Base-by-base conservation (phyloP, 2,888 invertebrate species). In the Calliscelio sp. region DNA sequence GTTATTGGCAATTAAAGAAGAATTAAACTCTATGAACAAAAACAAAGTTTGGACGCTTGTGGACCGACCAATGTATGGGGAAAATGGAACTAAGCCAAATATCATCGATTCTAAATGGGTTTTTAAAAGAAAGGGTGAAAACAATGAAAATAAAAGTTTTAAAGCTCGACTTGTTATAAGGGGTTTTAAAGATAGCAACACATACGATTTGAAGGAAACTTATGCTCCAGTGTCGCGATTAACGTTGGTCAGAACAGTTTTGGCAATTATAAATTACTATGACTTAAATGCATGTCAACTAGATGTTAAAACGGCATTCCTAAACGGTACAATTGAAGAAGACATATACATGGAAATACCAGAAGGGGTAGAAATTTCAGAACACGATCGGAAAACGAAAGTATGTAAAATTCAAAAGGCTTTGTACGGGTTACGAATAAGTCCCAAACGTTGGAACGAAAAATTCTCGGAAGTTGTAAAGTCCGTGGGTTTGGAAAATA, bases 401-500 rank as follows among this genome's bases (percentile, higher is more conserved):
- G 44, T 63, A 28, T 65, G 46, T 16, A 65, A 65, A 24, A 6
- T 65, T 8, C 25, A 20, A 46, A 65, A 65, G 46, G 0, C 61
- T 11, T 10, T 63, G 5, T 63, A 63, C 14, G 61, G 61, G 0
- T 28, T 63, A 25, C 18, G 35, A 3, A 63, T 63, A 20, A 63
- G 61, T 44, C 77, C 85, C 0, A 85, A 85, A 46, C 35, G 44
- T 32, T 87, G 81, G 79, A 86, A 86, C 41, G 55, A 71, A 2
- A 35, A 20, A 35, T 86, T 85, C 16, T 70, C 83, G 16, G 28
- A 85, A 25, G 78, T 77, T 78, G 81, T 59, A 59, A 20, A 66
- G 0, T 77, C 81, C 2, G 51, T 81, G 3, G 85, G 80, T 51
- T 55, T 86, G 11, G 65, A 80, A 24, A 85, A 82, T 46, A 73